Conservation (phyloP, 2,888 invertebrate species). For the Bursaphelenchus okinawaensis region DNA sequence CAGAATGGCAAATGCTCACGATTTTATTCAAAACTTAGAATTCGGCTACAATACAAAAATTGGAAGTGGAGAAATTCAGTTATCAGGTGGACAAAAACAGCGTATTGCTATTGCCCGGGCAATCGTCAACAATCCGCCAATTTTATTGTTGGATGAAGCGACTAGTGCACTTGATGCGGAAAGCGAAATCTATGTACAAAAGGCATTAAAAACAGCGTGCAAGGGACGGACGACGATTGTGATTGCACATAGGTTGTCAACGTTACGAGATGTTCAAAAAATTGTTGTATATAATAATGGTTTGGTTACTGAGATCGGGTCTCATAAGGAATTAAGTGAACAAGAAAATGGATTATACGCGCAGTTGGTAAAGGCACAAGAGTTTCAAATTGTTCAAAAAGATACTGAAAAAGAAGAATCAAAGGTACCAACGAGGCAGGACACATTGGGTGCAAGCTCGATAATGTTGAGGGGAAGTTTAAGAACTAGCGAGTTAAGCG, state of each 20-base stretch:
- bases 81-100: constrained; percentile 10
- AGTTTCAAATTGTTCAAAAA: constrained; percentile 10
- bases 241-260: constrained; percentile 41
- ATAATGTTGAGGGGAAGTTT: neutral
- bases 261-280: constrained; percentile 47
- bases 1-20: constrained; percentile 48
- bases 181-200: constrained; percentile 32
- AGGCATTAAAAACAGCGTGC: constrained; percentile 28
- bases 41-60: constrained; percentile 11
- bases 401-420: constrained; percentile 1
- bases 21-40: constrained; percentile 39
- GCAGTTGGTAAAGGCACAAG: constrained; percentile 11
- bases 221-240: constrained; percentile 32
- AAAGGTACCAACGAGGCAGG: neutral
- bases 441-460: neutral
- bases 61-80: constrained; percentile 11
- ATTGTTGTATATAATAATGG: constrained; percentile 49
- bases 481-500: neutral
- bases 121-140: constrained; percentile 27
- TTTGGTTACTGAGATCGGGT: constrained; percentile 32
- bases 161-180: constrained; percentile 36
- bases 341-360: constrained; percentile 14
- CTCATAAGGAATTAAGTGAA: constrained; percentile 10
- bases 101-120: constrained; percentile 38
- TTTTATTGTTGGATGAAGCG: constrained; percentile 39